These are phyloP conservation scores for Pipa parva DNA, from an alignment of 2,113 vertebrate species.

Conservation along the genomic window DNA sequence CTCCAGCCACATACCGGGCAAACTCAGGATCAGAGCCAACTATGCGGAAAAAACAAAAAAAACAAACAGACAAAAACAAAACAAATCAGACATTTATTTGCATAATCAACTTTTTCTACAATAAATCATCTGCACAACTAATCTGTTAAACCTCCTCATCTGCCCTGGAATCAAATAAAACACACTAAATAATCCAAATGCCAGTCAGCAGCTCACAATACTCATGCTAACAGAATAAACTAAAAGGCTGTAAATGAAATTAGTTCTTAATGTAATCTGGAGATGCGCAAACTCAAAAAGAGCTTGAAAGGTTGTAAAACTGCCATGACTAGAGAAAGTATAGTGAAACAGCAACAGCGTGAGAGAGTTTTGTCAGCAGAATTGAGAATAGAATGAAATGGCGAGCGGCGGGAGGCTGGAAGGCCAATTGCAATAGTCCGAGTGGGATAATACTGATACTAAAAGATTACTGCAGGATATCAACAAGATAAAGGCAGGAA, in stretches of 20 bases:
- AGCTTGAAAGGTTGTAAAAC: no score
- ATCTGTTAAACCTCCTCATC: constrained; percentile 48
- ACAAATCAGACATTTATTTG: constrained; percentile 51
- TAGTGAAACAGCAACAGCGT: no score
- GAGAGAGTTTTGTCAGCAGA: no score
- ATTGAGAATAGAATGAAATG: no score
- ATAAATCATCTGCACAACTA: constrained; percentile 32
- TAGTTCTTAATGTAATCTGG: no score
- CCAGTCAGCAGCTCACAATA: constrained; percentile 40
- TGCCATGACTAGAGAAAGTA: no score
- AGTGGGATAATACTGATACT: no score
- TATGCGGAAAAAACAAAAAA: constrained; percentile 50
- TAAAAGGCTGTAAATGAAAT: neutral
- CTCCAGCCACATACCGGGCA: constrained; percentile 92
- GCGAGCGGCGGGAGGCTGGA: no score
- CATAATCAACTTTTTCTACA: constrained; percentile 53
- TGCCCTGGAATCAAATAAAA: constrained; percentile 24
- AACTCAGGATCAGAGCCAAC: constrained; percentile 97
- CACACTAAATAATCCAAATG: constrained; percentile 45
- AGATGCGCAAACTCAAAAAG: no score
- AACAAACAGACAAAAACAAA: constrained; percentile 44
- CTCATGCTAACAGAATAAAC: neutral
- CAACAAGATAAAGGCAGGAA: no score
- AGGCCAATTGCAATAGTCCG: no score
- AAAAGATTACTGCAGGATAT: no score